These are phyloP conservation scores for Paragorgia papillata DNA, from an alignment of 92 coral and sea anemone species.

Conservation along the genomic window DNA sequence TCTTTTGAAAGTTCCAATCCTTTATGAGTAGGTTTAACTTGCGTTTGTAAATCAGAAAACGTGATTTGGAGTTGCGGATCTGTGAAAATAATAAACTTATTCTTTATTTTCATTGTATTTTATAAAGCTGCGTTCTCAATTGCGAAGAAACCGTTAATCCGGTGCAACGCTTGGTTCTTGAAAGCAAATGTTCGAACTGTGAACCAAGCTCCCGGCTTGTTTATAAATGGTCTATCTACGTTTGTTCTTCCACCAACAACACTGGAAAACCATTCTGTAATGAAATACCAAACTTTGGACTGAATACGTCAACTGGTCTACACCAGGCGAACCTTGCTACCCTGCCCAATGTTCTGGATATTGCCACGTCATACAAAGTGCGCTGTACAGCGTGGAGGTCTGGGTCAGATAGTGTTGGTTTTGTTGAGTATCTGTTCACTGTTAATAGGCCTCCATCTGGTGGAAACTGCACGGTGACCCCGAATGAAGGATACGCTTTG, in stretches of 20 bases:
- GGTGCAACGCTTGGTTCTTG: conserved; percentile 68
- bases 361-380: conserved; percentile 63
- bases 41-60: too few relatives aligned
- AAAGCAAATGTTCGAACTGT: conserved; percentile 78
- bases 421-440: conserved; percentile 67
- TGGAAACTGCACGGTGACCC: conserved; percentile 65
- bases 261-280: conserved; percentile 55
- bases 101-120: neutral
- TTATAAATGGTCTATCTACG: conserved; percentile 73
- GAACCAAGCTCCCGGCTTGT: conserved; percentile 51
- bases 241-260: conserved; percentile 32
- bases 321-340: conserved; percentile 63
- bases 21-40: too few relatives aligned
- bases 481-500: conserved; percentile 75
- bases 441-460: conserved; percentile 78
- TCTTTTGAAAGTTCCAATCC: too few relatives aligned
- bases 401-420: conserved; percentile 78
- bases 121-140: conserved; percentile 69
- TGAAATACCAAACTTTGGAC: conserved; percentile 58
- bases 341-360: conserved; percentile 54
- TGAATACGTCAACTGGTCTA: conserved; percentile 71
- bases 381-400: conserved; percentile 85
- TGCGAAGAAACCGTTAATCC: conserved; percentile 72
- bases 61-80: too few relatives aligned
- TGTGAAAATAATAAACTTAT: too few relatives aligned